phyloP scores from a whole-genome alignment of 1,140 invertebrate species.

The Brachystomella parvula region DNA sequence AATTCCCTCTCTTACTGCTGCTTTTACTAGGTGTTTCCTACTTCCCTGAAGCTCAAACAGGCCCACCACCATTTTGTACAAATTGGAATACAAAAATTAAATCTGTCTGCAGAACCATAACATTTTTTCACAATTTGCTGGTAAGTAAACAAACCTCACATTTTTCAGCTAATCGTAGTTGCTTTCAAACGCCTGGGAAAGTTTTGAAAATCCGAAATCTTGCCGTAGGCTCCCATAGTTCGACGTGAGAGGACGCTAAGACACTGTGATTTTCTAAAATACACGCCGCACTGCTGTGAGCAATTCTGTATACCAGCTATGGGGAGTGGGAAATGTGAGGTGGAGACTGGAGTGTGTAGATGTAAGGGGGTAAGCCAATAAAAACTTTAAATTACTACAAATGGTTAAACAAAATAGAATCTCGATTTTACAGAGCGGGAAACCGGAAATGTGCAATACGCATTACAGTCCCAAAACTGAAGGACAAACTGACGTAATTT shows the following conservation, averaged over 20 bases:
- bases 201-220: too few species aligned
- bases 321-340: not conserved
- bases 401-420: not conserved
- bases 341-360: not conserved
- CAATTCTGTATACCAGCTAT: not conserved
- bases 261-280: not conserved
- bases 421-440: not conserved
- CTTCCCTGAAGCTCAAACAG: too few species aligned
- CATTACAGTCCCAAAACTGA: not conserved
- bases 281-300: not conserved
- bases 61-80: not conserved
- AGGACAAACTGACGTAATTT: not conserved
- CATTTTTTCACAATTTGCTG: not conserved
- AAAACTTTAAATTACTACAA: not conserved
- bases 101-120: not conserved
- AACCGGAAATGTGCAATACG: not conserved
- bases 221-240: too few species aligned
- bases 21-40: too few species aligned
- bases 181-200: not conserved
- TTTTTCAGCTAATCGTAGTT: not conserved
- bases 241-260: not conserved
- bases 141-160: not conserved
- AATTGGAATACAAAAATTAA: not conserved
- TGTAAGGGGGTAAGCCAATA: not conserved
- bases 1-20: too few species aligned